Evolutionary conservation across 2,113 vertebrate species (phyloP), one percentile per base, ranked within the genome.

Genomic region (Pimephales promelas): DNA sequence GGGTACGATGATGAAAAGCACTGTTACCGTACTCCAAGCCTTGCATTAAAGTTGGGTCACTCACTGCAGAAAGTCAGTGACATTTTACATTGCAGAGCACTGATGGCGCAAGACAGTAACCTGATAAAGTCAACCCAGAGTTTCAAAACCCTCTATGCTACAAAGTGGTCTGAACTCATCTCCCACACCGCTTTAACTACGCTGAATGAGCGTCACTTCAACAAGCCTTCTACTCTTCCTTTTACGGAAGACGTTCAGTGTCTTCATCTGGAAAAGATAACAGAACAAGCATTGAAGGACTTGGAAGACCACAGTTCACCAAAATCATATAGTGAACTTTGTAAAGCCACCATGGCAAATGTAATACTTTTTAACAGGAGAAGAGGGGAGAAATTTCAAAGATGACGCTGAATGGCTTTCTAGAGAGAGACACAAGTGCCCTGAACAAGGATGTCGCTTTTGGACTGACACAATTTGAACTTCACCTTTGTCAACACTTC

Each of bases 41-140:
- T 86, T 40, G 75, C 85, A 20, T 34, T 88, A 10, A 88, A 85
- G 24, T 31, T 31, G 2, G 31, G 31, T 57, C 83, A 85, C 54
- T 70, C 75, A 16, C 79, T 84, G 6, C 71, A 87, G 2, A 90
- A 89, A 47, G 43, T 88, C 8, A 26, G 83, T 10, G 86, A 88
- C 61, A 87, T 86, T 1, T 13, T 87, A 20, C 83, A 89, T 1
- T 87, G 86, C 57, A 83, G 84, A 62, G 85, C 84, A 5, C 49
- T 90, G 3, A 76, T 76, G 72, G 56, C 57, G 52, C 72, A 64
- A 18, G 71, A 76, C 3, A 36, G 24, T 2, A 43, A 54, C 11
- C 14, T 34, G 10, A 52, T 64, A 5, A 64, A 74, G 36, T 64
- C 71, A 75, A 74, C 70, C 4, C 8, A 74, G 56, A 54, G 28